Evolutionary conservation across 2,113 vertebrate genomes (phyloP).

Genomic region (Camelus dromedarius): DNA sequence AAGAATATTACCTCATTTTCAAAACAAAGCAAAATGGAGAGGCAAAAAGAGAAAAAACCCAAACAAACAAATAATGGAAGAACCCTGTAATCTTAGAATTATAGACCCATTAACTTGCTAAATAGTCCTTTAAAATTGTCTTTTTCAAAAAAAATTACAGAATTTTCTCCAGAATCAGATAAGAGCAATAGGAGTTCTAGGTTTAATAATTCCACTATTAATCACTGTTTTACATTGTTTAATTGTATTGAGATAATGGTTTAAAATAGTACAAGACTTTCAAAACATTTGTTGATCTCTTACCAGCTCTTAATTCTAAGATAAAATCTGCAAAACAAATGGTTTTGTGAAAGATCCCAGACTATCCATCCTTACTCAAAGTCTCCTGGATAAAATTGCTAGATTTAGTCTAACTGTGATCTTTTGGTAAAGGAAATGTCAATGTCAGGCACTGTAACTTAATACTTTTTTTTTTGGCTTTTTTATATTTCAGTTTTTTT

Average conservation of each 20-base stretch:
- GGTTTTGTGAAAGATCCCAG: background rate
- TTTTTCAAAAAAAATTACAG: background rate
- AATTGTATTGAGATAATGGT: slow-evolving; percentile 15
- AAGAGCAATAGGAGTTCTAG: slow-evolving; percentile 49
- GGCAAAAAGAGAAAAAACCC: background rate
- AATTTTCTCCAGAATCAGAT: slow-evolving; percentile 36
- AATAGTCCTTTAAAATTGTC: slow-evolving; percentile 10
- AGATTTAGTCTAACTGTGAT: slow-evolving; percentile 21
- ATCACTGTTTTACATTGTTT: slow-evolving; percentile 30
- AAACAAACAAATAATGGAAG: slow-evolving; percentile 35
- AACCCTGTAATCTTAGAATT: slow-evolving; percentile 36
- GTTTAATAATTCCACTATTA: slow-evolving; percentile 27
- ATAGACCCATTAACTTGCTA: slow-evolving; percentile 33
- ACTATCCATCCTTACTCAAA: slow-evolving; percentile 31
- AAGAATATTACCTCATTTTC: slow-evolving; percentile 22
- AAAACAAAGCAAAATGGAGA: slow-evolving; percentile 13
- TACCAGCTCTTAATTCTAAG: slow-evolving; percentile 42
- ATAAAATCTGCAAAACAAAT: background rate
- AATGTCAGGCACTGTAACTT: slow-evolving; percentile 6
- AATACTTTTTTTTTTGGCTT: background rate
- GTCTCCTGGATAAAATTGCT: background rate
- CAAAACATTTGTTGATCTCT: slow-evolving; percentile 53
- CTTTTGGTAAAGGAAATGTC: slow-evolving; percentile 56
- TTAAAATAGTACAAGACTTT: slow-evolving; percentile 41
- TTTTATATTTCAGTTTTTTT: background rate